phyloP scores from a whole-genome alignment of 2,888 invertebrate species.

The Melanotus villosus region DNA sequence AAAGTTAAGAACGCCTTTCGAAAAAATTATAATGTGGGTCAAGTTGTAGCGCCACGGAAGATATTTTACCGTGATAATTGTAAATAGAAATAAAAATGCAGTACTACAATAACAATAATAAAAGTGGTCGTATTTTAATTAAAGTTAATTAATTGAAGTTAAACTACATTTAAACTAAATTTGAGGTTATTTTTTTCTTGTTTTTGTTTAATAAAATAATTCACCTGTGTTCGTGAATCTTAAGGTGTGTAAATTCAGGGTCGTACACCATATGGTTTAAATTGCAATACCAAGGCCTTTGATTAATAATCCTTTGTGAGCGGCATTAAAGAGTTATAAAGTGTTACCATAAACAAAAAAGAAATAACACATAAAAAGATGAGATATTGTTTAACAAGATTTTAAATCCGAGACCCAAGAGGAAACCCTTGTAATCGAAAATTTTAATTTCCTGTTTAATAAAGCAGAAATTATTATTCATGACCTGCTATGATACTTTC shows the following conservation, averaged over 20 bases:
- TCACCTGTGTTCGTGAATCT: neutral
- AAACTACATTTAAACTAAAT: too few relatives aligned
- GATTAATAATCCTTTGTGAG: neutral
- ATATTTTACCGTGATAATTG: neutral
- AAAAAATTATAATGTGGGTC: conserved; percentile 2
- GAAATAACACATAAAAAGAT: too few relatives aligned
- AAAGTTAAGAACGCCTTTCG: conserved; percentile 12
- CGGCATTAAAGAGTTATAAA: neutral
- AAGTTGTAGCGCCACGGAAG: conserved; percentile 10
- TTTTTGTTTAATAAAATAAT: neutral
- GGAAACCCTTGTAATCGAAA: conserved; percentile 10
- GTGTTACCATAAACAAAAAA: too few relatives aligned
- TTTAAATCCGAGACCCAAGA: neutral
- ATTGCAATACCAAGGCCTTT: neutral
- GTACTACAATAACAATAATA: too few relatives aligned
- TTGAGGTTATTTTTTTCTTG: too few relatives aligned
- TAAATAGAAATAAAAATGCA: too few relatives aligned
- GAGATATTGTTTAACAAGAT: too few relatives aligned
- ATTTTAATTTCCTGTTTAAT: conserved; percentile 19
- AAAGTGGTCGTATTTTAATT: too few relatives aligned
- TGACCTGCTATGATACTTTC: conserved; percentile 14
- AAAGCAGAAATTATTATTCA: conserved; percentile 20
- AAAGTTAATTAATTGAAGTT: too few relatives aligned
- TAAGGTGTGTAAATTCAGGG: conserved; percentile 6
- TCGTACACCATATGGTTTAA: conserved; percentile 11